Evolutionary conservation across 2,113 vertebrate species (phyloP).

Genomic region (Morone chrysops): DNA sequence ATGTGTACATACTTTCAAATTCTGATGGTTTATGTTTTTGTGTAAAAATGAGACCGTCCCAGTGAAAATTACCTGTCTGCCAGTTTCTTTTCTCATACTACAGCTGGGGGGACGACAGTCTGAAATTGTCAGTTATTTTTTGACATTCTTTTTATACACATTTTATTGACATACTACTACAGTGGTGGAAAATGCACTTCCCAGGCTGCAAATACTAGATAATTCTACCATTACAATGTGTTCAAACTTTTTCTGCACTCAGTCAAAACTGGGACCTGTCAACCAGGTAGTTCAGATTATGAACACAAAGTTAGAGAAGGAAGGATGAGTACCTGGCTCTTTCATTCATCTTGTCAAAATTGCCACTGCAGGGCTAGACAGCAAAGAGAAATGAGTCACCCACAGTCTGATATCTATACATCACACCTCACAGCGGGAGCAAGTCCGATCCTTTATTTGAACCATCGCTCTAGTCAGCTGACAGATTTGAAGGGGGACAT

Average conservation of each 20-base stretch:
- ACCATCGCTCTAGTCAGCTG: constrained; percentile 33
- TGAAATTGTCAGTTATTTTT: too few relatives aligned
- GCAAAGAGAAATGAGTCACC: constrained; percentile 38
- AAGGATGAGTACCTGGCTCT: constrained; percentile 15
- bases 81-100: too few relatives aligned
- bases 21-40: too few relatives aligned
- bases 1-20: too few relatives aligned
- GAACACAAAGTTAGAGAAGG: constrained; percentile 9
- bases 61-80: too few relatives aligned
- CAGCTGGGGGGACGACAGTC: too few relatives aligned
- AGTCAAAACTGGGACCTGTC: background rate
- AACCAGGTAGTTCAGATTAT: background rate
- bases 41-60: too few relatives aligned
- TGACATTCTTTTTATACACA: too few relatives aligned
- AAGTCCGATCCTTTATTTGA: constrained; percentile 45
- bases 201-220: background rate
- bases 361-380: background rate
- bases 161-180: background rate
- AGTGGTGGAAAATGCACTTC: background rate
- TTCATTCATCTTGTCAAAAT: constrained; percentile 51
- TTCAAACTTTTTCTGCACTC: constrained; percentile 11
- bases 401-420: constrained; percentile 50
- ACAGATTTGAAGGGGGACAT: constrained; percentile 34
- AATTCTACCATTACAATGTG: background rate
- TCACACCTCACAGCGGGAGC: constrained; percentile 31